A percentile compares a stretch with the other conserved stretches of the same genome.
Evolutionary conservation across 2,888 invertebrate genomes (phyloP).

Genomic region (Archaeoteleia sp.): DNA sequence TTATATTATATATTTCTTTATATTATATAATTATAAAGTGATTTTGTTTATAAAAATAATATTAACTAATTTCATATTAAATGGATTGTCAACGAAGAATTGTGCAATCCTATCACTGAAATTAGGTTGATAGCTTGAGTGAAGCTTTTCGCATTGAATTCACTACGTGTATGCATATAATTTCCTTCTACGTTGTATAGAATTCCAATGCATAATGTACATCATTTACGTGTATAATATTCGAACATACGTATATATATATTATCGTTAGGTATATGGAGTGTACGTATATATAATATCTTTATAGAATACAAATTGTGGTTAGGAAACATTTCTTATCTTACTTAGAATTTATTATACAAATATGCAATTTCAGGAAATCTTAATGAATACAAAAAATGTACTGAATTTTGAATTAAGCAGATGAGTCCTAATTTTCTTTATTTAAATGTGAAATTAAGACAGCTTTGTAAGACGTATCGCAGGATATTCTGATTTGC

Average conservation of each 20-base stretch:
- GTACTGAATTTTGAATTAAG: slow-evolving; percentile 13
- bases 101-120: slow-evolving; percentile 17
- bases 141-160: slow-evolving; percentile 25
- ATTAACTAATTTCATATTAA: not conserved
- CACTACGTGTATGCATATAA: slow-evolving; percentile 19
- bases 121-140: slow-evolving; percentile 33
- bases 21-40: too few species aligned
- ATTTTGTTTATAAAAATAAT: too few species aligned
- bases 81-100: slow-evolving; percentile 24
- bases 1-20: too few species aligned
- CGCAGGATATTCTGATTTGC: slow-evolving; percentile 28
- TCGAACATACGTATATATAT: too few species aligned
- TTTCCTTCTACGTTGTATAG: slow-evolving; percentile 19
- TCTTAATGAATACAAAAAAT: slow-evolving; percentile 14
- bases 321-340: too few species aligned
- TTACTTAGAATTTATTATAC: too few species aligned
- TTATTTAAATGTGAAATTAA: slow-evolving; percentile 19
- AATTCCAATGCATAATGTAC: slow-evolving; percentile 1
- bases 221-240: too few species aligned
- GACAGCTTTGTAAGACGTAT: slow-evolving; percentile 27
- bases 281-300: too few species aligned
- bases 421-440: slow-evolving; percentile 9
- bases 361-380: not conserved
- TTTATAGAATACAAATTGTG: too few species aligned
- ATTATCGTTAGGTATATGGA: too few species aligned